Conservation (phyloP, 2,888 invertebrate species). For the Aelia acuminata region DNA sequence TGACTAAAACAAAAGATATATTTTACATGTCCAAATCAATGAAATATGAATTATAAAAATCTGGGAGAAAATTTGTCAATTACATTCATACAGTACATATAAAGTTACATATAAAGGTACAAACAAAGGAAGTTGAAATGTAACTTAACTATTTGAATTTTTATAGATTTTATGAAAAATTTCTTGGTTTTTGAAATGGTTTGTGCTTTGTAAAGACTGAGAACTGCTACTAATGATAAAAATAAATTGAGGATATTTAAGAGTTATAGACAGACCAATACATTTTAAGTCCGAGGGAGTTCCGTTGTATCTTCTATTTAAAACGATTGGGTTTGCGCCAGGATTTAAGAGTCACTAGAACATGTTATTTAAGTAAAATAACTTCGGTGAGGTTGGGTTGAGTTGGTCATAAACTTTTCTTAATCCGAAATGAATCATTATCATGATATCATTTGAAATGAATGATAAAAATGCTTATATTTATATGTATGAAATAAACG, state of each 20-base stretch:
- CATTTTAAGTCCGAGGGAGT: background rate
- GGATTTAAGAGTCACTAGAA: background rate
- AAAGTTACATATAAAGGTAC: too few species aligned
- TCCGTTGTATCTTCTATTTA: slow-evolving; percentile 41
- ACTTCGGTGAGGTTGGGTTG: background rate
- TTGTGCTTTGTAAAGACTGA: background rate
- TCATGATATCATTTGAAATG: too few species aligned
- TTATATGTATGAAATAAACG: too few species aligned
- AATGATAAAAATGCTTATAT: too few species aligned
- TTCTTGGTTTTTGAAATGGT: background rate
- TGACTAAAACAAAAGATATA: too few species aligned
- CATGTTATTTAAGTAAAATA: slow-evolving; percentile 23
- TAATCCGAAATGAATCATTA: background rate
- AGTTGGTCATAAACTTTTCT: background rate
- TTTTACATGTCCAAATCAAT: too few species aligned
- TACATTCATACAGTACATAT: too few species aligned
- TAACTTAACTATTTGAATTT: too few species aligned
- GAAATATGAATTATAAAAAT: too few species aligned
- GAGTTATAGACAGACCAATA: background rate
- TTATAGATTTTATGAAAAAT: too few species aligned
- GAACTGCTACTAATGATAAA: background rate
- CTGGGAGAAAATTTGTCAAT: too few species aligned
- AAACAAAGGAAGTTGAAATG: too few species aligned
- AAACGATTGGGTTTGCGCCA: slow-evolving; percentile 20
- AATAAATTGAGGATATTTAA: background rate